Percentiles rank a stretch among this genome's conserved stretches.
phyloP scores from a whole-genome alignment of 2,888 invertebrate genomes.

The Drosophila infuscata region DNA sequence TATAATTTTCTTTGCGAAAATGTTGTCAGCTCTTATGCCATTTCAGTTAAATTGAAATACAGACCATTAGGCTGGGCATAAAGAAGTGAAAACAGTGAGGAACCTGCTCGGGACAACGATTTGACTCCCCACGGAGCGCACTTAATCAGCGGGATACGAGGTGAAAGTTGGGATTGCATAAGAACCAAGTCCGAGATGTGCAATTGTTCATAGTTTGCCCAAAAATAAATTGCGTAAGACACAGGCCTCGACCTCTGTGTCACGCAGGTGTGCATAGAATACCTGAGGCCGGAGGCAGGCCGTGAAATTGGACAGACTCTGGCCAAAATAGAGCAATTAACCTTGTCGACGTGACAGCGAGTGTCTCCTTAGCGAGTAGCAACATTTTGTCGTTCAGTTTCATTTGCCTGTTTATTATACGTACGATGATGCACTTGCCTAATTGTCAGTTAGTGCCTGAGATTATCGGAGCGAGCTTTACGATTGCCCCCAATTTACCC shows the following conservation, averaged over 20 bases:
- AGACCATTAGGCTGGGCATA: not conserved
- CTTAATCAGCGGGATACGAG: constrained; percentile 50
- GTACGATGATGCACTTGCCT: constrained; percentile 29
- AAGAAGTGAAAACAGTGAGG: constrained; percentile 1
- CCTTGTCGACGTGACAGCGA: constrained; percentile 70
- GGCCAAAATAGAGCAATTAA: constrained; percentile 72
- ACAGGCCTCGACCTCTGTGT: constrained; percentile 31
- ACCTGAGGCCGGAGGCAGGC: constrained; percentile 36
- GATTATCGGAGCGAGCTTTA: constrained; percentile 56
- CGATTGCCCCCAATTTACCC: not conserved
- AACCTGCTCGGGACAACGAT: constrained; percentile 24
- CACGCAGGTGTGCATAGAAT: constrained; percentile 49
- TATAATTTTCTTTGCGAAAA: not conserved
- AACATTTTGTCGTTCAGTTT: constrained; percentile 33
- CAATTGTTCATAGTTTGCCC: constrained; percentile 38
- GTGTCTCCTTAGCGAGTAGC: constrained; percentile 15
- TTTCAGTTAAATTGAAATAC: not conserved
- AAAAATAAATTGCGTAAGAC: constrained; percentile 52
- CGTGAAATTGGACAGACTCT: constrained; percentile 38
- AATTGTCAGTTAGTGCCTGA: constrained; percentile 68
- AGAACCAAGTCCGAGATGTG: constrained; percentile 39
- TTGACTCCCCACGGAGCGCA: constrained; percentile 33
- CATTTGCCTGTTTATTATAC: constrained; percentile 11
- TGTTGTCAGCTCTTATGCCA: not conserved
- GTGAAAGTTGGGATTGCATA: constrained; percentile 74